Percentiles rank a stretch among this genome's conserved stretches.
Conservation (phyloP, 2,113 vertebrate species). For the Empidonax alnorum region DNA sequence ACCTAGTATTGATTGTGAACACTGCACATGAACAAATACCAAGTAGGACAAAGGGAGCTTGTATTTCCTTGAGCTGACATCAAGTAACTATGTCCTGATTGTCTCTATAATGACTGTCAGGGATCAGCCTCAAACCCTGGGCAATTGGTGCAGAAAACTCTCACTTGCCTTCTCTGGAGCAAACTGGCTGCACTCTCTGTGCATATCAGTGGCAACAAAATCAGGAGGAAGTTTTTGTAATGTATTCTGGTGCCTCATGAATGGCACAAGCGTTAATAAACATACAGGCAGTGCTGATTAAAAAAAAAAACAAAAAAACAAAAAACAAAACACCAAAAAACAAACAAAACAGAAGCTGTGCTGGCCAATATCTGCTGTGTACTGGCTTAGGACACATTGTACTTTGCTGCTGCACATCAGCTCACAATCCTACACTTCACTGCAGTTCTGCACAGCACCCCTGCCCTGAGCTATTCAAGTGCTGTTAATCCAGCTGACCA, state of each 20-base stretch:
- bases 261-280: background rate
- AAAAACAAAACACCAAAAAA: too few species aligned
- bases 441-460: background rate
- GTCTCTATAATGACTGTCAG: background rate
- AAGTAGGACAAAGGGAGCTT: background rate
- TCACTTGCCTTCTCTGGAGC: background rate
- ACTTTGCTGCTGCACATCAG: background rate
- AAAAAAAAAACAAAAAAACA: background rate
- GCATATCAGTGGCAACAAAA: background rate
- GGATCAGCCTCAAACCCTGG: background rate
- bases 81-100: background rate
- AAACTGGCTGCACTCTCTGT: background rate
- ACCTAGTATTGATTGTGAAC: background rate
- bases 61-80: background rate
- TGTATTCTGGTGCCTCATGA: background rate
- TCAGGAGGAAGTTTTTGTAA: background rate
- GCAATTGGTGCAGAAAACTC: background rate
- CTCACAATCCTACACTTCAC: background rate
- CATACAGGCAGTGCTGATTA: background rate
- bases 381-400: background rate
- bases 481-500: background rate
- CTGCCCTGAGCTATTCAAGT: background rate
- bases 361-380: background rate
- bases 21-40: background rate
- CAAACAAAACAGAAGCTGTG: background rate